Conservation (phyloP, 1,140 invertebrate genomes). For the Cylas formicarius region DNA sequence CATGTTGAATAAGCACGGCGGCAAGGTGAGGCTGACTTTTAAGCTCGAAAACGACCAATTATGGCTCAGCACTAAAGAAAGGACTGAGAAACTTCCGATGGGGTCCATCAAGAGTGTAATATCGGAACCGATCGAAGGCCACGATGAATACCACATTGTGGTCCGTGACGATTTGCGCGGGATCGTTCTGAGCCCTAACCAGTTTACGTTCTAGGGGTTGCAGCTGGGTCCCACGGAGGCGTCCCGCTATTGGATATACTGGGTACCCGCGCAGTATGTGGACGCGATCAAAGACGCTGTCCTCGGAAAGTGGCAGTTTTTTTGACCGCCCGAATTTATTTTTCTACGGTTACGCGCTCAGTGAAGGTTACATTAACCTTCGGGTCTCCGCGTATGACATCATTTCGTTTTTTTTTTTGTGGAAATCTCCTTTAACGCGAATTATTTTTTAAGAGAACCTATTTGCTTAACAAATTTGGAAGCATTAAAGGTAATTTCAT, state of each 20-base stretch:
- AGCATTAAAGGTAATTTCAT: too few species aligned
- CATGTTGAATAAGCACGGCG: conserved; percentile 89
- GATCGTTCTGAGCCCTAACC: background rate
- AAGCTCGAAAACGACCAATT: conserved; percentile 88
- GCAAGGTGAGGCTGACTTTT: conserved; percentile 87
- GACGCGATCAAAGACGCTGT: conserved; percentile 88
- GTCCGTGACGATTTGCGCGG: conserved; percentile 46
- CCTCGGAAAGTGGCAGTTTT: conserved; percentile 81
- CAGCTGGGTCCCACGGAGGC: conserved; percentile 84
- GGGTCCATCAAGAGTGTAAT: conserved; percentile 80
- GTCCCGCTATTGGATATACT: conserved; percentile 89
- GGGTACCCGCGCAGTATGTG: conserved; percentile 88
- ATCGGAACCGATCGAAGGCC: conserved; percentile 78
- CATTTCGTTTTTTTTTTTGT: too few species aligned
- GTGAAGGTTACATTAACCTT: conserved; percentile 3
- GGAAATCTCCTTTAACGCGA: too few species aligned
- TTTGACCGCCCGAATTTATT: too few species aligned
- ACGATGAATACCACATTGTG: conserved; percentile 92
- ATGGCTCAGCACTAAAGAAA: conserved; percentile 90
- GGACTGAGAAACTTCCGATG: conserved; percentile 89
- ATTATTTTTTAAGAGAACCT: too few species aligned
- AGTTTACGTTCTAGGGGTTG: conserved; percentile 52
- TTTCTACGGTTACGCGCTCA: conserved; percentile 1
- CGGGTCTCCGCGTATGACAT: too few species aligned
- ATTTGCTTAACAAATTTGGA: too few species aligned